These are phyloP conservation scores for Heterodera schachtii DNA, from an alignment of 1,140 invertebrate species.

Conservation along the genomic window DNA sequence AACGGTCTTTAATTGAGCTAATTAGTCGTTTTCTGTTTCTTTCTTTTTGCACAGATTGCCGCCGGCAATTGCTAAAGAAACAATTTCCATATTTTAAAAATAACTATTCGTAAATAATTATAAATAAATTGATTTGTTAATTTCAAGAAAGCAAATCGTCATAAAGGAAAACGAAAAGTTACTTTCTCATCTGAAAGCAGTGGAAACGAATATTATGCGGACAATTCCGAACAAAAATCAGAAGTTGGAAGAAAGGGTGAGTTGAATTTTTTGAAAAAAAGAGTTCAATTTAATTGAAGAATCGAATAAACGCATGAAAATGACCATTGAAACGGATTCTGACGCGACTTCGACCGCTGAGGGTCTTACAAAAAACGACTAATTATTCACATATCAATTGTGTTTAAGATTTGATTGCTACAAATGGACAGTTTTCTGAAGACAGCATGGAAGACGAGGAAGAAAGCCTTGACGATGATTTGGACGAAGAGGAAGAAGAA, in stretches of 20 bases:
- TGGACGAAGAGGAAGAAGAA: conserved; percentile 17
- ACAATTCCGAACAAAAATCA: not conserved
- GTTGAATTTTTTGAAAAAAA: not conserved
- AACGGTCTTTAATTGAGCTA: not conserved
- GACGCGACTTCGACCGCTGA: not conserved
- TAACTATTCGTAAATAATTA: too few species aligned
- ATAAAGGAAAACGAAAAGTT: not conserved
- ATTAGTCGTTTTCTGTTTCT: not conserved
- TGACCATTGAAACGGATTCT: not conserved
- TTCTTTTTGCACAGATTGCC: too few species aligned
- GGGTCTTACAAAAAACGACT: too few species aligned
- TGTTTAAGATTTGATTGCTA: not conserved
- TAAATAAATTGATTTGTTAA: too few species aligned
- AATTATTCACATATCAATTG: not conserved
- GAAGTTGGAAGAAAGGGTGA: not conserved
- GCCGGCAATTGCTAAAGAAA: too few species aligned
- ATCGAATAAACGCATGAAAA: not conserved
- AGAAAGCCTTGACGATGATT: not conserved
- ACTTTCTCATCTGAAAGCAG: not conserved
- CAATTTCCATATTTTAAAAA: too few species aligned
- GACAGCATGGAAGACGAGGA: not conserved
- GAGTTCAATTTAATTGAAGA: not conserved
- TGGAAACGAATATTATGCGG: not conserved
- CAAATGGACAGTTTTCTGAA: not conserved
- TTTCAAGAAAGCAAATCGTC: not conserved